A percentile compares a stretch with the other conserved stretches of the same genome.
These are phyloP conservation scores for Scomber japonicus DNA, from an alignment of 2,113 vertebrate species.

Conservation along the genomic window DNA sequence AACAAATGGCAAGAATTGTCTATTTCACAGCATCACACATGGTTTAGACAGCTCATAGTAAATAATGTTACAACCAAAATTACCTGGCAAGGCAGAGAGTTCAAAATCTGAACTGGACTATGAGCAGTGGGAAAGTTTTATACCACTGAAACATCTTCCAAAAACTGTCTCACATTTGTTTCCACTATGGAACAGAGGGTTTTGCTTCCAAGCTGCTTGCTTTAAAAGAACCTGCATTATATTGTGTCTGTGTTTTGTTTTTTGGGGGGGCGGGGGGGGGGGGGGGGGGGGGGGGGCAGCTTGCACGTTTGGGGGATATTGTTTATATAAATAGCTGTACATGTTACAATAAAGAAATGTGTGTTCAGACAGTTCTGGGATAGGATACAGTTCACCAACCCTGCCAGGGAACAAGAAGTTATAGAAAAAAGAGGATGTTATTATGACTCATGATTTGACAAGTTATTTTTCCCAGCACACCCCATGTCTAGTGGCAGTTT, in stretches of 20 bases:
- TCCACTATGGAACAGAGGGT: background rate
- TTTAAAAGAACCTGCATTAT: background rate
- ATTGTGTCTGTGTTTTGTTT: background rate
- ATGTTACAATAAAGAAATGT: no score
- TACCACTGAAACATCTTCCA: slow-evolving; percentile 9
- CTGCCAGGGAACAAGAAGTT: background rate
- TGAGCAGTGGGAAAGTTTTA: slow-evolving; percentile 14
- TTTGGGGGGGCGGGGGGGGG: background rate
- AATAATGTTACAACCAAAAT: background rate
- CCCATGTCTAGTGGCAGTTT: no score
- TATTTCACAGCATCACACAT: background rate
- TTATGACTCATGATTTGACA: background rate
- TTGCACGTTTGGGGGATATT: background rate
- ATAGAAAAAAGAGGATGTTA: background rate
- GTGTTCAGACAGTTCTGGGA: background rate
- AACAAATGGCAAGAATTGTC: background rate
- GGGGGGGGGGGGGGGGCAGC: no score
- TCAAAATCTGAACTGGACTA: slow-evolving; percentile 1
- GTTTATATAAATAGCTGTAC: no score
- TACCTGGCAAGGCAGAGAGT: background rate
- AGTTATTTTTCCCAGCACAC: background rate
- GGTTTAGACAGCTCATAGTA: background rate
- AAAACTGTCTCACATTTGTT: slow-evolving; percentile 1
- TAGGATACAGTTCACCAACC: background rate
- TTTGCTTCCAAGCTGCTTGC: slow-evolving; percentile 7